phyloP scores from a whole-genome alignment of 92 coral and sea anemone genomes.

The Parazoanthus darwini region DNA sequence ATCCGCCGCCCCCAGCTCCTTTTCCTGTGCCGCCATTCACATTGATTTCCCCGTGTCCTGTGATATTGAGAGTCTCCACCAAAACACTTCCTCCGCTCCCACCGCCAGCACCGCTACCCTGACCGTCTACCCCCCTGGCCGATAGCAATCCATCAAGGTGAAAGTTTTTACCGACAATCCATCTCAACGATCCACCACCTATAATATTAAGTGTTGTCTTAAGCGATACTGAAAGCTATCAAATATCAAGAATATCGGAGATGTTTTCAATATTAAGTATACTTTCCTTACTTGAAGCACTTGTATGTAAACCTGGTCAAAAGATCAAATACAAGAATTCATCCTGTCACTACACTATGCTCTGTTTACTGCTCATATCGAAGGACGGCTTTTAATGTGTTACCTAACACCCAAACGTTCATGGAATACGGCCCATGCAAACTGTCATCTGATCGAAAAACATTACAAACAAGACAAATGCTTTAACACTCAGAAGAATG shows the following conservation, averaged over 20 bases:
- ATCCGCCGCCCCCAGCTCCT: conserved; percentile 69
- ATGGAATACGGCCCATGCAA: too few relatives aligned
- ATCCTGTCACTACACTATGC: too few relatives aligned
- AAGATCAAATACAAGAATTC: too few relatives aligned
- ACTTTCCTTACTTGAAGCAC: too few relatives aligned
- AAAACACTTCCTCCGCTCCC: conserved; percentile 75
- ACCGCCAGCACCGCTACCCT: conserved; percentile 57
- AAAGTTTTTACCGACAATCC: conserved; percentile 51
- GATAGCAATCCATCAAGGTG: conserved; percentile 64
- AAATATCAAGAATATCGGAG: background rate
- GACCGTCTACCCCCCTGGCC: conserved; percentile 66
- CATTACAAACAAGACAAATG: too few relatives aligned
- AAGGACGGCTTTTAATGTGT: too few relatives aligned
- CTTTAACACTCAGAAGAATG: too few relatives aligned
- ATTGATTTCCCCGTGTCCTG: conserved; percentile 61
- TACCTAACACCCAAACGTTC: too few relatives aligned
- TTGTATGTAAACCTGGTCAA: too few relatives aligned
- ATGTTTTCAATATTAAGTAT: background rate
- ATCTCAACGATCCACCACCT: conserved; percentile 67
- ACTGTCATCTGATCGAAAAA: too few relatives aligned
- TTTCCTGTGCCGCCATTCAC: conserved; percentile 56
- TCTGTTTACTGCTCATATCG: too few relatives aligned
- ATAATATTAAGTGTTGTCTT: background rate
- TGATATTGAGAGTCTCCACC: conserved; percentile 64
- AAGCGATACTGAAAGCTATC: background rate